Conservation (phyloP, 2,888 invertebrate species). For the Hoplodrina ambigua region DNA sequence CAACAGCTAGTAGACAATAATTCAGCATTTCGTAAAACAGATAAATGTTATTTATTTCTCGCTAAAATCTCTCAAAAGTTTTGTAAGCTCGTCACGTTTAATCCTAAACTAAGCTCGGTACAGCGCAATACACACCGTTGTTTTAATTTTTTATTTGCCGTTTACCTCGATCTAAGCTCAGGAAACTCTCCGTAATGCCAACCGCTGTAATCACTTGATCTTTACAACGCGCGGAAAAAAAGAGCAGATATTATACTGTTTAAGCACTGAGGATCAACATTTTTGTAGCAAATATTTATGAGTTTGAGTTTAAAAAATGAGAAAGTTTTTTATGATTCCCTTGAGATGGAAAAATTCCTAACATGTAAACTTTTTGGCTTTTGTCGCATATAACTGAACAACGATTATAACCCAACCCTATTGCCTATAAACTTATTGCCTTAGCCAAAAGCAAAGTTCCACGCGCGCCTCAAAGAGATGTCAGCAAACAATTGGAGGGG, state of each 20-base stretch:
- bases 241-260: slow-evolving; percentile 33
- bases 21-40: neutral
- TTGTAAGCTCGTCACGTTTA: slow-evolving; percentile 27
- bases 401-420: neutral
- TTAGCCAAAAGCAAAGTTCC: neutral
- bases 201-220: slow-evolving; percentile 61
- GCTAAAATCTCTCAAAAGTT: slow-evolving; percentile 6
- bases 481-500: no score
- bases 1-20: no score
- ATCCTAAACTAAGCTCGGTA: slow-evolving; percentile 29
- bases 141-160: slow-evolving; percentile 51
- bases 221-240: slow-evolving; percentile 48
- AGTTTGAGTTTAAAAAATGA: slow-evolving; percentile 1
- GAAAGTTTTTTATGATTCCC: neutral
- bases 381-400: neutral
- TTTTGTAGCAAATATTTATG: slow-evolving; percentile 46
- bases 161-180: slow-evolving; percentile 35
- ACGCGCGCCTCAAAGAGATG: no score
- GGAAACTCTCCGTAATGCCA: slow-evolving; percentile 34
- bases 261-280: slow-evolving; percentile 45
- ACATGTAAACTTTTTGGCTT: no score
- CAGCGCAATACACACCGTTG: slow-evolving; percentile 29
- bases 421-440: neutral
- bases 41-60: neutral
- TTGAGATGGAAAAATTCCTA: neutral